Percentiles rank a stretch among this genome's conserved stretches.
Conservation (phyloP, 2,888 invertebrate genomes). For the Sesia bembeciformis region DNA sequence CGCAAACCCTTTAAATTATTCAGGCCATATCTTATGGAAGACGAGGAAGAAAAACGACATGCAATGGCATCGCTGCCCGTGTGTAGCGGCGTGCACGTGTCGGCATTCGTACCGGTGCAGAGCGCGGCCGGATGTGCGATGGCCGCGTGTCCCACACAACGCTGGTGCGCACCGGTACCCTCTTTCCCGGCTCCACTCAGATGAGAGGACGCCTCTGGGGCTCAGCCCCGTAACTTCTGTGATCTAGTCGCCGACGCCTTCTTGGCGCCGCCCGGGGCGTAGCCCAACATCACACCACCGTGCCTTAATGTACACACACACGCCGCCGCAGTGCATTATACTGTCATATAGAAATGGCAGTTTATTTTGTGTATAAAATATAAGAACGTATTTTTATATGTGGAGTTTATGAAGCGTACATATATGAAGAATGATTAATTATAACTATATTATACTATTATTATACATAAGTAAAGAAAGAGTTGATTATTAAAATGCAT, state of each 20-base stretch:
- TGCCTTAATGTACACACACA: conserved; percentile 67
- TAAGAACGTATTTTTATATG: conserved; percentile 71
- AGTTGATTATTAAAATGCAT: conserved; percentile 53
- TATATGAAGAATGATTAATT: conserved; percentile 54
- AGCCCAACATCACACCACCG: conserved; percentile 52
- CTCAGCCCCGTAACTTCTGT: conserved; percentile 53
- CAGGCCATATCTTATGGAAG: conserved; percentile 83
- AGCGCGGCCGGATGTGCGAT: conserved; percentile 55
- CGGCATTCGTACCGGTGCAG: conserved; percentile 65
- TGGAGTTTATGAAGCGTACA: conserved; percentile 65
- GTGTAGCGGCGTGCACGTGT: conserved; percentile 47
- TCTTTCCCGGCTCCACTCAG: conserved; percentile 67
- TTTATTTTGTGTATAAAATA: conserved; percentile 67
- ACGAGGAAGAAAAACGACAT: conserved; percentile 65
- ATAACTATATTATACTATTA: conserved; percentile 26
- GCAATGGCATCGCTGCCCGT: conserved; percentile 51
- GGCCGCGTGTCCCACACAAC: conserved; percentile 54
- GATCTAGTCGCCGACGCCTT: conserved; percentile 70
- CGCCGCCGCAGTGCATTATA: conserved; percentile 71
- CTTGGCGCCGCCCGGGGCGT: conserved; percentile 69
- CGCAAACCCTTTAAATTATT: conserved; percentile 83
- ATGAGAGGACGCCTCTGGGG: conserved; percentile 58
- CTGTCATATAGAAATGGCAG: conserved; percentile 52
- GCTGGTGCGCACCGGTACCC: conserved; percentile 81
- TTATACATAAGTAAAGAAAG: conserved; percentile 62